These are phyloP conservation scores for Chrysodeixis includens DNA, from an alignment of 2,888 invertebrate genomes.

Conservation along the genomic window DNA sequence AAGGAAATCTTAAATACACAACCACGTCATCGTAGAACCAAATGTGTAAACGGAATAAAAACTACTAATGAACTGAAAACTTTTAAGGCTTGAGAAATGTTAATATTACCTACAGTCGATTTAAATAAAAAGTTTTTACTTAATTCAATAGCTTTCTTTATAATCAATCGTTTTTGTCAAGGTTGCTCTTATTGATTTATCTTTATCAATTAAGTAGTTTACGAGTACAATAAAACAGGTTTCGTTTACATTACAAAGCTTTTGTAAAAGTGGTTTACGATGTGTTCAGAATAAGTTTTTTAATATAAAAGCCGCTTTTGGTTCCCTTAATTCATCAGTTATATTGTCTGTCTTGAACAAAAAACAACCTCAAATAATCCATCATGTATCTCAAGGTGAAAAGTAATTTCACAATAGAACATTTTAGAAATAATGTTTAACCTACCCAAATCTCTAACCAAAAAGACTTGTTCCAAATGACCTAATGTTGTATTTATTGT, in stretches of 20 bases:
- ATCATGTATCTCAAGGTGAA: conserved; percentile 42
- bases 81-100: too few relatives aligned
- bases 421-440: too few relatives aligned
- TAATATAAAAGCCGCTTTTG: conserved; percentile 29
- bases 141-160: background rate
- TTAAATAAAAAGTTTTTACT: background rate
- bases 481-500: background rate
- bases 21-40: too few relatives aligned
- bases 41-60: too few relatives aligned
- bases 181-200: background rate
- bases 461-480: too few relatives aligned
- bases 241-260: background rate
- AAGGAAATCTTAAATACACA: too few relatives aligned
- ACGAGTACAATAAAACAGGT: background rate
- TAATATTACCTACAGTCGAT: too few relatives aligned
- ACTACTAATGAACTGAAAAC: too few relatives aligned
- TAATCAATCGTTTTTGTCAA: background rate
- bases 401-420: too few relatives aligned
- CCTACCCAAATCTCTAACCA: too few relatives aligned
- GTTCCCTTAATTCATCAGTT: conserved; percentile 21
- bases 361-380: background rate
- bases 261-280: conserved; percentile 15
- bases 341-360: conserved; percentile 12
- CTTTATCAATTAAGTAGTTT: background rate
- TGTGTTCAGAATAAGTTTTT: background rate